These are phyloP conservation scores for Platysteira castanea DNA, from an alignment of 2,113 vertebrate genomes.

Conservation along the genomic window DNA sequence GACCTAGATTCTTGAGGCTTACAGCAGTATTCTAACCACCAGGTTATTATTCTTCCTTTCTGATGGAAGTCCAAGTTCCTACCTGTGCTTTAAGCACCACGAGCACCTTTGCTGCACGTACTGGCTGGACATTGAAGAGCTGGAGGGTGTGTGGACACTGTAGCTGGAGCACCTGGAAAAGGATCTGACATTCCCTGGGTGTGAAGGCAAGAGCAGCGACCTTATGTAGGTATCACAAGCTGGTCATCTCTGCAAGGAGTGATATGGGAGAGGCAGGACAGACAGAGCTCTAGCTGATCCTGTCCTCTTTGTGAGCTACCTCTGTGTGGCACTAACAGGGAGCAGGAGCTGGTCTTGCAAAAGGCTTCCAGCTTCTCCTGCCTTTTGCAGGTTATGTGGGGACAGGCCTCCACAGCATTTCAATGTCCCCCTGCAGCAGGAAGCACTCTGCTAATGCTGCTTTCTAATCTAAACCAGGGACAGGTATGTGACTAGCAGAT, in stretches of 20 bases:
- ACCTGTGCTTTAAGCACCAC: background rate
- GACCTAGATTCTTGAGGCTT: background rate
- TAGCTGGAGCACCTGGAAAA: background rate
- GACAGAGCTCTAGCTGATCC: background rate
- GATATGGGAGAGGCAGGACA: background rate
- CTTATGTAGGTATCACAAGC: background rate
- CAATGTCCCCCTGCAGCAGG: background rate
- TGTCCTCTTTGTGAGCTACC: background rate
- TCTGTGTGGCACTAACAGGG: background rate
- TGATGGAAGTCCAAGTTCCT: background rate
- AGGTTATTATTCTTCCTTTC: background rate
- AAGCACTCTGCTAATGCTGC: background rate
- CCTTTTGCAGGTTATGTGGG: background rate
- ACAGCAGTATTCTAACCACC: background rate
- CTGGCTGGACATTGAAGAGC: fast-evolving
- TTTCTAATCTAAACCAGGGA: background rate
- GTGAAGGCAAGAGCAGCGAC: background rate
- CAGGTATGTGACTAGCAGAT: background rate
- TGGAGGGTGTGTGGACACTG: background rate
- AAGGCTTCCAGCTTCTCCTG: background rate
- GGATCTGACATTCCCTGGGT: background rate
- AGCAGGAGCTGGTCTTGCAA: background rate
- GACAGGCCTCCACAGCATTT: background rate
- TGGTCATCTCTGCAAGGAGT: background rate
- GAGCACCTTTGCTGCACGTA: background rate